Base-by-base conservation (phyloP, 2,888 invertebrate species). In the Eristalis tenax region DNA sequence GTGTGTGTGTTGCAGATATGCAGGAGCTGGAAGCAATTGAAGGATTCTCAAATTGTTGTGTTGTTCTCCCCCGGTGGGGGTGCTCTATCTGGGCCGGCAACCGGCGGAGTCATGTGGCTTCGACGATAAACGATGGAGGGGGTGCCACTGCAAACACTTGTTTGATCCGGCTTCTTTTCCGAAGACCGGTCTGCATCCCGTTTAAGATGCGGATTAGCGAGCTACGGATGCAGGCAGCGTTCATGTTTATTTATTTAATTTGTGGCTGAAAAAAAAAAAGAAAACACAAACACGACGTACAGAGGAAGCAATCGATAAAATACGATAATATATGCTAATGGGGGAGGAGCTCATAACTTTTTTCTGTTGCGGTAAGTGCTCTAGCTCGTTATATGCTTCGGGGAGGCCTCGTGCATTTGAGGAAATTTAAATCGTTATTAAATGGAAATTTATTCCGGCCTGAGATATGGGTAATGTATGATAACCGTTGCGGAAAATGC, bases 391-490 rank as follows among this genome's bases (percentile, higher is more conserved):
- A 71, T 77, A 32, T n/a, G 64, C 59, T 68, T 6, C 68, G 32
- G 63, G 26, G 61, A 4, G 8, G 63, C 15, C 40, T 63, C 32
- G 70, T 75, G 65, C 66, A 84, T 71, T 81, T 71, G 63, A 56
- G 32, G 22, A 64, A 76, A 68, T 68, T 81, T 61, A 84, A 84
- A 81, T 68, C 63, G 57, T 68, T 80, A 76, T 81, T 76, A 64
- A 84, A 84, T 84, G 76, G 63, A 81, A 70, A 84, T 76, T 84
- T 81, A 84, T 84, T 71, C 32, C 56, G 63, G 61, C 75, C 68
- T 40, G 63, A 74, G 70, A 68, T 84, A 68, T 57, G 61, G 43
- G 35, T 71, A 71, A 71, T 79, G 65, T 79, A 71, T 73, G 79
- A 59, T 77, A 71, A 79, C 65, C 59, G 71, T 59, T 43, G 66